These are phyloP conservation scores for Sepioteuthis lessoniana DNA, from an alignment of 2,888 invertebrate species.

Conservation along the genomic window DNA sequence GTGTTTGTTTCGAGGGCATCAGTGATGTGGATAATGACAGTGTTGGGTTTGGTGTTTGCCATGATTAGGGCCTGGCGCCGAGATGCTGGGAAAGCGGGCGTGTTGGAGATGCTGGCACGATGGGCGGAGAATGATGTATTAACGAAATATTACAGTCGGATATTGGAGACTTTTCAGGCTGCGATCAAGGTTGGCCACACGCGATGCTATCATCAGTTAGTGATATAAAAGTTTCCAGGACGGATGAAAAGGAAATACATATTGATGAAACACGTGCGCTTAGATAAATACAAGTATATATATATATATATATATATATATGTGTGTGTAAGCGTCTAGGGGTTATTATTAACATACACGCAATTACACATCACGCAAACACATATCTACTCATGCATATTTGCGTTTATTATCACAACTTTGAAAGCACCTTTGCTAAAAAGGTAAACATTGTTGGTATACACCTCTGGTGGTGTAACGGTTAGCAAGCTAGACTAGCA, in stretches of 20 bases:
- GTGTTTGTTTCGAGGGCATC: neutral
- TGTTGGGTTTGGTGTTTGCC: neutral
- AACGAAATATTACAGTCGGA: constrained; percentile 14
- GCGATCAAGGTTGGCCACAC: neutral
- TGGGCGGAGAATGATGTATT: neutral
- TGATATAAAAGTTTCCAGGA: neutral
- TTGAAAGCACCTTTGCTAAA: too few species aligned
- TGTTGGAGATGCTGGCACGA: neutral
- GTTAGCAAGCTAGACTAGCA: too few species aligned
- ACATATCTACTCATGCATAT: too few species aligned
- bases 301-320: too few species aligned
- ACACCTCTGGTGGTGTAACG: too few species aligned
- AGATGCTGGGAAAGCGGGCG: neutral
- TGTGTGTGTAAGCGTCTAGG: too few species aligned
- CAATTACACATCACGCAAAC: too few species aligned
- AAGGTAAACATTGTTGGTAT: too few species aligned
- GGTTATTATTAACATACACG: too few species aligned
- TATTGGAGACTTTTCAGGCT: neutral
- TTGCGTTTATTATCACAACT: too few species aligned
- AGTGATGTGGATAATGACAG: neutral
- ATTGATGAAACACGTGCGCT: neutral
- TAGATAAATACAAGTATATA: too few species aligned
- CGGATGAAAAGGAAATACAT: neutral
- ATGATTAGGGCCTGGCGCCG: neutral
- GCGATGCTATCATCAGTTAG: neutral